Evolutionary conservation across 1,140 invertebrate genomes (phyloP).

Genomic region (Microplitis mediator): DNA sequence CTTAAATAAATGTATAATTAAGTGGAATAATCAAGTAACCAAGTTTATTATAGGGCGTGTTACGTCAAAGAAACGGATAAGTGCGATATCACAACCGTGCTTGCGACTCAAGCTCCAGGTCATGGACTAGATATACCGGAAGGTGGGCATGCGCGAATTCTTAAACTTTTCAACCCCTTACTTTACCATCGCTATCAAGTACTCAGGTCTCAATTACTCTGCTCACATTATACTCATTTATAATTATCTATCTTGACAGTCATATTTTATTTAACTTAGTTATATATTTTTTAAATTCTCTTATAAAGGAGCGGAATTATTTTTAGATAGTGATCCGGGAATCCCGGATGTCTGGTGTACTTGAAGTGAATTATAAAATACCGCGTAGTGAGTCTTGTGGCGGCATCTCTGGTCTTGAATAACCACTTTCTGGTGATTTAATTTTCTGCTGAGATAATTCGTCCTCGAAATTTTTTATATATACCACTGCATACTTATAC

Average conservation of each 20-base stretch:
- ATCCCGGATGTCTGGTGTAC: neutral
- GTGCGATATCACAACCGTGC: slow-evolving; percentile 4
- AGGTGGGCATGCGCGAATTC: slow-evolving; percentile 16
- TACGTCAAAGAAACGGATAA: slow-evolving; percentile 1
- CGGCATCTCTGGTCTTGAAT: neutral
- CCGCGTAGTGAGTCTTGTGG: neutral
- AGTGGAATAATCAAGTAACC: no score
- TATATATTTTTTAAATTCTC: neutral
- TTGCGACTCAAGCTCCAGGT: slow-evolving; percentile 24
- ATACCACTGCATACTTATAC: no score
- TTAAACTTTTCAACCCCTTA: slow-evolving; percentile 5
- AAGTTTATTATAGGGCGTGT: slow-evolving; percentile 14
- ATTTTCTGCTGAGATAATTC: neutral
- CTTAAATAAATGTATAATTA: no score
- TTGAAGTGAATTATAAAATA: neutral
- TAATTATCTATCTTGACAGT: neutral
- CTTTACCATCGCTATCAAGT: neutral
- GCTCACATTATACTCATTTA: neutral
- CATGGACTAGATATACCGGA: slow-evolving; percentile 9
- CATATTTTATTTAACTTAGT: neutral
- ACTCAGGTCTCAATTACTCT: neutral
- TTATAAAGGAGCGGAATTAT: neutral
- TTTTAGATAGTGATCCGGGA: neutral
- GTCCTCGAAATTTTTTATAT: neutral
- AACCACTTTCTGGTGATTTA: neutral